Evolutionary conservation across 2,113 vertebrate species (phyloP).

Genomic region (Cynocephalus volans): DNA sequence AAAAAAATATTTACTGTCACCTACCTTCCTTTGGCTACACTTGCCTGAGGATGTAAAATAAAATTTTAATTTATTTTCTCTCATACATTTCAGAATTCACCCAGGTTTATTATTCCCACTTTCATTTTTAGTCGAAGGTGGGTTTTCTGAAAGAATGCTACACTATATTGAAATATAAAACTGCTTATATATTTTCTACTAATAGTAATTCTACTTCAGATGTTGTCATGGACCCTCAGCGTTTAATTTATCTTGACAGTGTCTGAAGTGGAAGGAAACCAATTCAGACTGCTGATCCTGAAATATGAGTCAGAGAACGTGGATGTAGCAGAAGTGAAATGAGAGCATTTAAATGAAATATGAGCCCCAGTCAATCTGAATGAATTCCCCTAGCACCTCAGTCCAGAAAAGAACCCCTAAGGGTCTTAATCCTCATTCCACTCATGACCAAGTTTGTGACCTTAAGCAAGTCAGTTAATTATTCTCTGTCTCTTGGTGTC

Average conservation of each 20-base stretch:
- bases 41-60: slow-evolving; percentile 39
- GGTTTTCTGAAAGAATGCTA: neutral
- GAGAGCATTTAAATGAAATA: slow-evolving; percentile 79
- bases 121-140: slow-evolving; percentile 69
- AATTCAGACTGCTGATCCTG: slow-evolving; percentile 74
- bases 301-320: slow-evolving; percentile 66
- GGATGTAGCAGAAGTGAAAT: slow-evolving; percentile 58
- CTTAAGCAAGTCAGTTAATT: slow-evolving; percentile 64
- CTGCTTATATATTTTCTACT: slow-evolving; percentile 70
- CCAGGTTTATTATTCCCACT: slow-evolving; percentile 52
- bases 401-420: slow-evolving; percentile 23
- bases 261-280: slow-evolving; percentile 72
- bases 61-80: slow-evolving; percentile 44
- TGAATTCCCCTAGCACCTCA: slow-evolving; percentile 64
- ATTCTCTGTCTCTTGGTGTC: slow-evolving; percentile 52
- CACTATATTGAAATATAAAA: slow-evolving; percentile 64
- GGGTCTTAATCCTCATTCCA: slow-evolving; percentile 38
- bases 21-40: slow-evolving; percentile 53
- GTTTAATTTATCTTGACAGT: slow-evolving; percentile 82
- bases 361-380: slow-evolving; percentile 73
- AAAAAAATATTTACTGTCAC: slow-evolving; percentile 48
- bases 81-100: slow-evolving; percentile 55
- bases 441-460: slow-evolving; percentile 47
- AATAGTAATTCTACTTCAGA: slow-evolving; percentile 62
- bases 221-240: slow-evolving; percentile 30